Evolutionary conservation across 2,113 vertebrate genomes (phyloP).

Genomic region (Meleagris gallopavo): DNA sequence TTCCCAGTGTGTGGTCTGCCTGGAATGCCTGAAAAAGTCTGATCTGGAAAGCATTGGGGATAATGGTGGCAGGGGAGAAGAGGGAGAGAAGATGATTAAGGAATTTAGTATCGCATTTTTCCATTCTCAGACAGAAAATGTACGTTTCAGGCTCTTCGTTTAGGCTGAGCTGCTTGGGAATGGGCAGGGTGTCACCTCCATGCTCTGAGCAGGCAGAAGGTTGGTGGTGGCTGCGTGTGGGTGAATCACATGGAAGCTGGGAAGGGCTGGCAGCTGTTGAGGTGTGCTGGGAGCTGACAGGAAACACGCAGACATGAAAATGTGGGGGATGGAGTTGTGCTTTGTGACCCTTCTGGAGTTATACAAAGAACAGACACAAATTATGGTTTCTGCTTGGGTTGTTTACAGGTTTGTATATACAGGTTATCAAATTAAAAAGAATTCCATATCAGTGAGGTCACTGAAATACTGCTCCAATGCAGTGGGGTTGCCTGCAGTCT

Average conservation of each 20-base stretch:
- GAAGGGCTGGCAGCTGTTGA: not conserved
- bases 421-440: not conserved
- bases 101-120: not conserved
- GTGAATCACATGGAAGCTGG: not conserved
- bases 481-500: not conserved
- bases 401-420: not conserved
- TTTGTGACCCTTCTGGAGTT: not conserved
- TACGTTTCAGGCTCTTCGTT: not conserved
- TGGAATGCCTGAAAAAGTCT: not conserved
- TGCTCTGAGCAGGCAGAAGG: not conserved
- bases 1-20: constrained; percentile 13
- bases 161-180: not conserved
- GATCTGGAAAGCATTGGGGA: not conserved
- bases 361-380: not conserved
- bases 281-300: not conserved
- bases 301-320: not conserved
- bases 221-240: not conserved
- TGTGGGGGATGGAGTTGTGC: not conserved
- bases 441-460: not conserved
- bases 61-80: not conserved
- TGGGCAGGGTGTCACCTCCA: accelerated
- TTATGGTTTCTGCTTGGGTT: not conserved
- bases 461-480: not conserved
- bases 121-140: not conserved
- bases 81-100: not conserved